These are phyloP conservation scores for Sipha flava DNA, from an alignment of 1,140 invertebrate genomes.

Conservation along the genomic window DNA sequence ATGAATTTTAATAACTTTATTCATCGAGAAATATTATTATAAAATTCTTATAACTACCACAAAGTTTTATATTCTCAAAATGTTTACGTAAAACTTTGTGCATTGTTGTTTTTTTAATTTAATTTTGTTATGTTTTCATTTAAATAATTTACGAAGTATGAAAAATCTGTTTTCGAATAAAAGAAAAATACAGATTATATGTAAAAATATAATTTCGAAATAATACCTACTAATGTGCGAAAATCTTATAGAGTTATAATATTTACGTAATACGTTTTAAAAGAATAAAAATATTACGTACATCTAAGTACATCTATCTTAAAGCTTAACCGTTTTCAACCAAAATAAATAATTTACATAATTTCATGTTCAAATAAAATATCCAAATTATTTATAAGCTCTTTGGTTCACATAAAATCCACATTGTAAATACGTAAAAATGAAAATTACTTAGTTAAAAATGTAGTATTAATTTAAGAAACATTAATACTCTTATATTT, in stretches of 20 bases:
- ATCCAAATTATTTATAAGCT: neutral
- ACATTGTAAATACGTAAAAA: too few relatives aligned
- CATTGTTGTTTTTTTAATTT: neutral
- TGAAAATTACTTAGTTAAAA: too few relatives aligned
- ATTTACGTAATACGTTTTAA: neutral
- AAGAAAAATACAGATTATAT: neutral
- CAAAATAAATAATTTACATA: neutral
- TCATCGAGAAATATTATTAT: neutral
- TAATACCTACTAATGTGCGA: neutral
- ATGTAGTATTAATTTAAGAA: too few relatives aligned
- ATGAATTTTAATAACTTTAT: neutral
- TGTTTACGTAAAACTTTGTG: neutral
- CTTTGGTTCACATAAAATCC: too few relatives aligned
- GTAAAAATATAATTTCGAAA: too few relatives aligned
- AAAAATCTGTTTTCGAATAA: neutral
- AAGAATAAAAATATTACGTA: neutral
- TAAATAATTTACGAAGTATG: neutral
- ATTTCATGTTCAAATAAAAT: neutral
- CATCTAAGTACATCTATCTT: neutral
- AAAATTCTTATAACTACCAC: neutral
- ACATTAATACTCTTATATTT: too few relatives aligned
- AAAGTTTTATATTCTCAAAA: neutral
- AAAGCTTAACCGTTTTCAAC: neutral
- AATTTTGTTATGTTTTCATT: conserved; percentile 16
- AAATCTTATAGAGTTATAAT: neutral